Evolutionary conservation across 2,797 vertebrate species (phyloP).

Genomic region (Pseudochaenichthys georgianus): DNA sequence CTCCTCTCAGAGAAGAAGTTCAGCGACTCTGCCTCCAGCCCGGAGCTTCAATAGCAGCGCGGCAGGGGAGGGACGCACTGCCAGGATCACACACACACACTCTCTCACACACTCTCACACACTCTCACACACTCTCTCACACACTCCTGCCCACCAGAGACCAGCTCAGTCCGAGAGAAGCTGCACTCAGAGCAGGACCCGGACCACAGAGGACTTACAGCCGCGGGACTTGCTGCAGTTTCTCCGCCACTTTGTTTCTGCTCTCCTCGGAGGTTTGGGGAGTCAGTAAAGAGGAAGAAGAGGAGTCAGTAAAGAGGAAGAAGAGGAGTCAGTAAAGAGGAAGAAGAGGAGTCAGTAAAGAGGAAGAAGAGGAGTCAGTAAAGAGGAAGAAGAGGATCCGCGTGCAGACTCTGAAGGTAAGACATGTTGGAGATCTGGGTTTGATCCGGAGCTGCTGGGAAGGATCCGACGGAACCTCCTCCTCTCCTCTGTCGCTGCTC

Average conservation of each 20-base stretch:
- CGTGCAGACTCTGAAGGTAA: constrained; percentile 66
- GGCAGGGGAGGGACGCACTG: constrained; percentile 83
- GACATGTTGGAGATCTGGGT: constrained; percentile 10
- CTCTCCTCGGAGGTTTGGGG: no score
- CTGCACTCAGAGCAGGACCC: constrained; percentile 65
- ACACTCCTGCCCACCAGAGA: constrained; percentile 76
- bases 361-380: no score
- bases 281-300: no score
- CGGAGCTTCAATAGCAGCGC: constrained; percentile 84
- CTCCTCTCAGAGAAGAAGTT: constrained; percentile 67
- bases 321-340: no score
- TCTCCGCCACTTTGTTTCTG: no score
- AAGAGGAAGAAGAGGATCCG: no score
- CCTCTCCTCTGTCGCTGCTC: constrained; percentile 33
- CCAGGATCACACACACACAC: constrained; percentile 74
- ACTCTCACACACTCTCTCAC: constrained; percentile 61
- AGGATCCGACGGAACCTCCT: no score
- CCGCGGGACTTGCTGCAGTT: no score
- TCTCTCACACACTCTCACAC: constrained; percentile 65
- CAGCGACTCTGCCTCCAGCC: constrained; percentile 81
- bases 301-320: no score
- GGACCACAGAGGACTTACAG: no score
- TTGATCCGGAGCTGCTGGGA: no score
- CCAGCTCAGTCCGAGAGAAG: constrained; percentile 77
- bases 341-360: no score